Evolutionary conservation across 64 coral and sea anemone species (phyloP), one percentile per base, ranked within the genome.

Genomic region (Stichodactyla mertensii): DNA sequence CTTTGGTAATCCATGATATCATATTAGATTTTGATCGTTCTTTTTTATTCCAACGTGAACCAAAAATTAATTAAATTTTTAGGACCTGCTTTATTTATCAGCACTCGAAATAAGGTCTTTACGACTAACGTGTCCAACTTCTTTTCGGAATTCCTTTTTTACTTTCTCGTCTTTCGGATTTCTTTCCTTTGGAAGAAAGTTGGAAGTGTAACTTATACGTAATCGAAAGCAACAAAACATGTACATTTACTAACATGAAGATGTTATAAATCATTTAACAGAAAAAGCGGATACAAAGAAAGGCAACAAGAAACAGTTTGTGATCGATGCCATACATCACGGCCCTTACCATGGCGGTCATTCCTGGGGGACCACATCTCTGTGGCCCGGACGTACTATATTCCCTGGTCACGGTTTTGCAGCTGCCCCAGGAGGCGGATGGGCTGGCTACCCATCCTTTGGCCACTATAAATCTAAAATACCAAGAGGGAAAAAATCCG

Each of bases 351-450:
- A 93, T 14, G 88, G 82, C 18, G 91, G 91, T 0, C 91, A 90
- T 52, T 82, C 94, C 15, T 96, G 94, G 94, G 94, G 94, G n/a
- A 96, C 94, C 27, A 70, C 91, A 19, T 88, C 88, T 52, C 55
- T 84, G 14, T 95, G 93, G 93, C 89, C 93, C 19, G 88, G 92
- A 22, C 79, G 79, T 59, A 54, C 53, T 16, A 54, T 60, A 20
- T 79, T 64, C 52, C 56, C 77, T 66, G 88, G 84, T 36, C 91
- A 86, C 84, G 61, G 85, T 52, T 85, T 85, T 16, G 83, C 83
- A 61, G 83, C 56, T 11, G 28, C 77, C 15, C 13, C 58, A 18
- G 87, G 82, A 51, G 85, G 81, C 23, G 91, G 91, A 15, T 96
- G 94, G 94, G 79, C 71, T 19, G 94, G 94, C 18, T 96, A 96